A percentile compares a stretch with the other conserved stretches of the same genome.
These are phyloP conservation scores for Synergus umbraculus DNA, from an alignment of 2,888 invertebrate genomes.

Conservation along the genomic window DNA sequence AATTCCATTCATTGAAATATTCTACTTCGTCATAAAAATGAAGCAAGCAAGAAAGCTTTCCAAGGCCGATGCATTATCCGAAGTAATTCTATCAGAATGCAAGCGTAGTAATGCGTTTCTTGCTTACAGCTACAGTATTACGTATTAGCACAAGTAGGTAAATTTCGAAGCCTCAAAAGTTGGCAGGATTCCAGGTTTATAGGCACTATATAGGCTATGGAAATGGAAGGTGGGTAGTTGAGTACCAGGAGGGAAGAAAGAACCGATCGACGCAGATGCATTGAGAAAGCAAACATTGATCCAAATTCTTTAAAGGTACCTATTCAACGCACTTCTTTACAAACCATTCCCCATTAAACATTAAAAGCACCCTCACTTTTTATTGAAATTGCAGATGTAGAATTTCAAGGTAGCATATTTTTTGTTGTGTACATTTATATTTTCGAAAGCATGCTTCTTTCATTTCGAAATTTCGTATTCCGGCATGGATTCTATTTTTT, in stretches of 20 bases:
- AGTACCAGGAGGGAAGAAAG: slow-evolving; percentile 42
- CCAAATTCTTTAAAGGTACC: slow-evolving; percentile 45
- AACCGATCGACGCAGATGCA: slow-evolving; percentile 43
- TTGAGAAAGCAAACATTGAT: slow-evolving; percentile 27
- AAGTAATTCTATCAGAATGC: slow-evolving; percentile 56
- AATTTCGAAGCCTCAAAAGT: slow-evolving; percentile 63
- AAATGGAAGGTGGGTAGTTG: slow-evolving; percentile 45
- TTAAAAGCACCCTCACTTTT: background rate
- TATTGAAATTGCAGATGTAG: background rate
- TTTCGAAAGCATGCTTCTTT: background rate
- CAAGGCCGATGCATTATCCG: slow-evolving; percentile 44
- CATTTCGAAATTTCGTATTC: background rate
- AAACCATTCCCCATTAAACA: background rate
- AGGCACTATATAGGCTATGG: slow-evolving; percentile 48
- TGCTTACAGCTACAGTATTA: slow-evolving; percentile 59
- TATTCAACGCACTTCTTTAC: slow-evolving; percentile 45
- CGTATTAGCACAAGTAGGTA: slow-evolving; percentile 69
- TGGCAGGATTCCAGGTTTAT: slow-evolving; percentile 59
- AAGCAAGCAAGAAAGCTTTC: slow-evolving; percentile 46
- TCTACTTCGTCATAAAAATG: slow-evolving; percentile 35
- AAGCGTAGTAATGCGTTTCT: slow-evolving; percentile 67
- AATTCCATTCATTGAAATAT: background rate
- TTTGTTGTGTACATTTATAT: too few relatives aligned
- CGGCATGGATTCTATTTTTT: too few relatives aligned
- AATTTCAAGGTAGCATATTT: background rate